Conservation (phyloP, 2,797 vertebrate genomes). For the Myripristis murdjan region DNA sequence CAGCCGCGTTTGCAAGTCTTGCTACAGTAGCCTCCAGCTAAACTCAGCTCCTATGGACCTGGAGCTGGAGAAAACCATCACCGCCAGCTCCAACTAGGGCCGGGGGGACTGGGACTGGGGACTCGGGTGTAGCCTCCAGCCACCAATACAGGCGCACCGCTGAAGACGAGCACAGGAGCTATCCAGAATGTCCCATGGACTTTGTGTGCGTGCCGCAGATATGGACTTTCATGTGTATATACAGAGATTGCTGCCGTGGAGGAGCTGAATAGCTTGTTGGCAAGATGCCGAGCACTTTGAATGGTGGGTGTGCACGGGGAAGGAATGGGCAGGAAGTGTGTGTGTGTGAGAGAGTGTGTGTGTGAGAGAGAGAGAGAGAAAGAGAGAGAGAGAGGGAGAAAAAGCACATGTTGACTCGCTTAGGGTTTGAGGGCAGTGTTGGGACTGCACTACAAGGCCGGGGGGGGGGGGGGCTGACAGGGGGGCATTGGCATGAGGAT, state of each 20-base stretch:
- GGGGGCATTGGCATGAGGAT: constrained; percentile 59
- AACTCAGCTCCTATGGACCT: constrained; percentile 86
- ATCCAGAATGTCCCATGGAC: constrained; percentile 71
- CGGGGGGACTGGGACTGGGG: constrained; percentile 14
- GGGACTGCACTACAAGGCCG: constrained; percentile 29
- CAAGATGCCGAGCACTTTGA: constrained; percentile 58
- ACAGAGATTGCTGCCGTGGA: constrained; percentile 23
- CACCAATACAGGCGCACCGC: constrained; percentile 35
- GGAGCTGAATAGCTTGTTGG: constrained; percentile 44
- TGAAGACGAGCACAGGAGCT: constrained; percentile 57
- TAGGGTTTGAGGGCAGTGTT: constrained; percentile 21
- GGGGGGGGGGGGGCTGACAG: constrained; percentile 17
- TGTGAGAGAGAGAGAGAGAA: neutral
- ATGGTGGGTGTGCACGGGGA: constrained; percentile 31
- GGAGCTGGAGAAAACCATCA: constrained; percentile 95
- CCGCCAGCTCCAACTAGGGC: constrained; percentile 93
- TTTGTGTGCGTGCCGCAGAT: constrained; percentile 44
- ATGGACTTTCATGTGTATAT: constrained; percentile 60
- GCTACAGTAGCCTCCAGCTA: constrained; percentile 92
- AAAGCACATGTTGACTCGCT: constrained; percentile 5
- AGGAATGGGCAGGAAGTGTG: neutral
- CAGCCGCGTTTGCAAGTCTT: constrained; percentile 94
- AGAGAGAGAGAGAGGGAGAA: no score
- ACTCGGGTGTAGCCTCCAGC: constrained; percentile 31
- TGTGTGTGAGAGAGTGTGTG: neutral